Evolutionary conservation across 2,888 invertebrate genomes (phyloP).

Genomic region (Synanthedon andrenaeformis): DNA sequence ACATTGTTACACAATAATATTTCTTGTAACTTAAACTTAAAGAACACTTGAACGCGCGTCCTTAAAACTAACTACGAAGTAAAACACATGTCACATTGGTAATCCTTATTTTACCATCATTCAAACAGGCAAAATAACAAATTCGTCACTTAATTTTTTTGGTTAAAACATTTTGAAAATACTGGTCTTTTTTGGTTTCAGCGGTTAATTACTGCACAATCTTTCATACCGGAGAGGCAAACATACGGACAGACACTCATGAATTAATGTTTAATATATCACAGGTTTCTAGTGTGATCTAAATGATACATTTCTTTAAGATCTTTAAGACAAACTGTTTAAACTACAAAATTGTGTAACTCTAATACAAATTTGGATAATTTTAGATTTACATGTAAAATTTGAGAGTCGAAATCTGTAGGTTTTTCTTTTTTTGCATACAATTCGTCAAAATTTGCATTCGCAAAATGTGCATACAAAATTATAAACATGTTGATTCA

Average conservation of each 20-base stretch:
- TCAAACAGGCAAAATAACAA: conserved; percentile 30
- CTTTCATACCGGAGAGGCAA: conserved; percentile 37
- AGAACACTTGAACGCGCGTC: conserved; percentile 13
- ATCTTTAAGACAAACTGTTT: conserved; percentile 18
- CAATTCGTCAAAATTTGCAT: conserved; percentile 17
- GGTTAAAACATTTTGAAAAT: conserved; percentile 54
- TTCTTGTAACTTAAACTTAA: conserved; percentile 34
- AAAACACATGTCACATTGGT: conserved; percentile 42
- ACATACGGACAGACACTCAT: conserved; percentile 55
- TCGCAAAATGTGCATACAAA: conserved; percentile 10
- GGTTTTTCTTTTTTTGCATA: too few species aligned
- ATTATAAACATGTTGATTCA: conserved; percentile 5
- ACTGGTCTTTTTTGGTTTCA: conserved; percentile 59
- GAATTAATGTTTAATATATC: conserved; percentile 51
- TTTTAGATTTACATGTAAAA: too few species aligned
- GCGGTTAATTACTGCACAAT: conserved; percentile 4
- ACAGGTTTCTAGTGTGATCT: conserved; percentile 65
- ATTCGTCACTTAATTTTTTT: conserved; percentile 26
- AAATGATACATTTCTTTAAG: conserved; percentile 44
- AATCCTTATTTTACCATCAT: conserved; percentile 15
- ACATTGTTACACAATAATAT: conserved; percentile 59
- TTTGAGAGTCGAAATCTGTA: too few species aligned
- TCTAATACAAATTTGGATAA: conserved; percentile 20
- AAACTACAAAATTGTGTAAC: conserved; percentile 18
- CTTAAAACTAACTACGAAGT: conserved; percentile 12